These are phyloP conservation scores for Tachuris rubrigastra DNA, from an alignment of 2,113 vertebrate genomes.

Conservation along the genomic window DNA sequence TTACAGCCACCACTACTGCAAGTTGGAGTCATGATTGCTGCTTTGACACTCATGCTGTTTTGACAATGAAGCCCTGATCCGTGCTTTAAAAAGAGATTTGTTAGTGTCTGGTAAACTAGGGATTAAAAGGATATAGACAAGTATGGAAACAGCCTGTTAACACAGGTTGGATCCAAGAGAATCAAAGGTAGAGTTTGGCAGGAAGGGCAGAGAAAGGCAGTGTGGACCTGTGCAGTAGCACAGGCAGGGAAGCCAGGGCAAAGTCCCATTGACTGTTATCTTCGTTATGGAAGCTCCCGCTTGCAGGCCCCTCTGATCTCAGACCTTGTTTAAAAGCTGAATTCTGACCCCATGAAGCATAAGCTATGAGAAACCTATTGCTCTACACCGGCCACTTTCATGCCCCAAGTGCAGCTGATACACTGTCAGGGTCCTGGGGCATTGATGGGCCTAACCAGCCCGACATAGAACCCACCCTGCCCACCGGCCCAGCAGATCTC, in stretches of 20 bases:
- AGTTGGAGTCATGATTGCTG: not conserved
- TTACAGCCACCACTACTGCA: not conserved
- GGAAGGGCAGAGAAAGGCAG: not conserved
- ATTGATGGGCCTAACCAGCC: not conserved
- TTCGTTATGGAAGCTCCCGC: not conserved
- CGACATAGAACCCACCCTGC: not conserved
- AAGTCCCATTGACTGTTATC: not conserved
- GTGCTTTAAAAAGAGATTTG: not conserved
- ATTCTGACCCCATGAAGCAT: not conserved
- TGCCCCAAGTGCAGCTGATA: not conserved
- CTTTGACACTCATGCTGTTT: not conserved
- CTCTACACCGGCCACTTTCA: not conserved
- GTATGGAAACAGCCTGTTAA: not conserved
- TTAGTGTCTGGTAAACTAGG: not conserved
- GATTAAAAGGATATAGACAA: not conserved
- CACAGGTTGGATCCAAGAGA: not conserved
- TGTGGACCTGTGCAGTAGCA: fast-evolving
- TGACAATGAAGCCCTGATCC: not conserved
- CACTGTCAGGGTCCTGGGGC: not conserved
- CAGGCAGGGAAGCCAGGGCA: not conserved
- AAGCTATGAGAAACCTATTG: not conserved
- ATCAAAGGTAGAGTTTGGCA: not conserved
- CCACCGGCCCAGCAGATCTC: not conserved
- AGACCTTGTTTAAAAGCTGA: not conserved
- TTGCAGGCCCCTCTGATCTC: not conserved